phyloP scores from a whole-genome alignment of 2,888 invertebrate species.

The Drosophila sordidapex region DNA sequence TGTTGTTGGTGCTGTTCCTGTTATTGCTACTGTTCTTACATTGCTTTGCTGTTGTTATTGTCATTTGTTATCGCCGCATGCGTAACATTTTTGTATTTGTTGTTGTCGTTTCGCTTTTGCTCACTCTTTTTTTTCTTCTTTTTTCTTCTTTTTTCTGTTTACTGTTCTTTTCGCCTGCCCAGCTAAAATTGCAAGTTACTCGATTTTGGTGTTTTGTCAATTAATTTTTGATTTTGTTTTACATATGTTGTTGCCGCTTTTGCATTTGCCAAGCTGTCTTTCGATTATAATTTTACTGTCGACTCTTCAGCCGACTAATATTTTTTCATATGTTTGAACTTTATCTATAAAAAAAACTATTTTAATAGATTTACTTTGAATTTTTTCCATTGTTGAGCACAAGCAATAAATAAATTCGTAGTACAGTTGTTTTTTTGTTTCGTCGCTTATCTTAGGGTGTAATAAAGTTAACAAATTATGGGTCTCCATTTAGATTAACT shows the following conservation, averaged over 20 bases:
- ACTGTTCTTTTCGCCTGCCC: constrained; percentile 37
- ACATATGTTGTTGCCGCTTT: constrained; percentile 2
- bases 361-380: neutral
- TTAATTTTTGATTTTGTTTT: constrained; percentile 18
- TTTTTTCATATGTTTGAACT: neutral
- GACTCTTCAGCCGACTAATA: neutral
- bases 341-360: neutral
- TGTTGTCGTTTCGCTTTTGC: constrained; percentile 25
- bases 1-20: constrained; percentile 13
- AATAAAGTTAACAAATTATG: constrained; percentile 7
- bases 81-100: constrained; percentile 14
- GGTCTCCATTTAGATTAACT: neutral
- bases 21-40: constrained; percentile 42
- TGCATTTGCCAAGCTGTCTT: neutral
- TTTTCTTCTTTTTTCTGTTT: constrained; percentile 5
- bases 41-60: constrained; percentile 12
- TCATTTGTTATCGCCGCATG: constrained; percentile 13
- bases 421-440: neutral
- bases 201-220: constrained; percentile 3
- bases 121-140: constrained; percentile 5
- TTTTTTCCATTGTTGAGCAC: too few species aligned
- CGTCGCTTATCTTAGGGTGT: neutral
- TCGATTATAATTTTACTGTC: neutral
- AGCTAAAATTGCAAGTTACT: constrained; percentile 25
- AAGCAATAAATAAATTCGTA: neutral